Evolutionary conservation across 2,888 invertebrate species (phyloP).

Genomic region (Parnassius smintheus): DNA sequence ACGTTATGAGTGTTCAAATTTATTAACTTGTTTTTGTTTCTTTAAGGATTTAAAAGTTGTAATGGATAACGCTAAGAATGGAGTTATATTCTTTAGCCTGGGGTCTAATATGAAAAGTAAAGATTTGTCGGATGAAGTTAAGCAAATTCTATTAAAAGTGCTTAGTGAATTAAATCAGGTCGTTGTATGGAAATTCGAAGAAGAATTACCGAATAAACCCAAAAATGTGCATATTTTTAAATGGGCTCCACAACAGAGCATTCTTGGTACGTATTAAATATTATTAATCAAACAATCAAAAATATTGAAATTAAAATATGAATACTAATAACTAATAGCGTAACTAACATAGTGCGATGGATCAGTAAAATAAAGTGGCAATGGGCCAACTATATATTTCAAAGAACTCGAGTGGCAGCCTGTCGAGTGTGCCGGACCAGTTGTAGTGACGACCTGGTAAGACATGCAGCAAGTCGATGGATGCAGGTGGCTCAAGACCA

Average conservation of each 20-base stretch:
- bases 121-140: slow-evolving; percentile 43
- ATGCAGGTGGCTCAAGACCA: no score
- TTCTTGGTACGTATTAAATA: slow-evolving; percentile 36
- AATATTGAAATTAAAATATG: no score
- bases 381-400: no score
- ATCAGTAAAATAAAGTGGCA: no score
- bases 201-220: slow-evolving; percentile 45
- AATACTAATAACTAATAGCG: no score
- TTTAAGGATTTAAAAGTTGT: slow-evolving; percentile 49
- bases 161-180: slow-evolving; percentile 57
- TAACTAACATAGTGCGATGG: no score
- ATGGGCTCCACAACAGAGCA: slow-evolving; percentile 65
- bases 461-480: no score
- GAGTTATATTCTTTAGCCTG: slow-evolving; percentile 63
- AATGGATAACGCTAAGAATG: slow-evolving; percentile 51
- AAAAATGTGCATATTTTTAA: slow-evolving; percentile 61
- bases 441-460: no score
- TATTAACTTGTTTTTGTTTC: background rate
- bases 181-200: slow-evolving; percentile 65
- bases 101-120: slow-evolving; percentile 54
- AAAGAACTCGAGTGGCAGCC: no score
- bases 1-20: background rate
- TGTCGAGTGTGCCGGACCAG: no score
- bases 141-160: slow-evolving; percentile 43
- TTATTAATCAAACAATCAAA: no score